phyloP scores from a whole-genome alignment of 2,113 vertebrate genomes.

The Poeciliopsis retropinna region DNA sequence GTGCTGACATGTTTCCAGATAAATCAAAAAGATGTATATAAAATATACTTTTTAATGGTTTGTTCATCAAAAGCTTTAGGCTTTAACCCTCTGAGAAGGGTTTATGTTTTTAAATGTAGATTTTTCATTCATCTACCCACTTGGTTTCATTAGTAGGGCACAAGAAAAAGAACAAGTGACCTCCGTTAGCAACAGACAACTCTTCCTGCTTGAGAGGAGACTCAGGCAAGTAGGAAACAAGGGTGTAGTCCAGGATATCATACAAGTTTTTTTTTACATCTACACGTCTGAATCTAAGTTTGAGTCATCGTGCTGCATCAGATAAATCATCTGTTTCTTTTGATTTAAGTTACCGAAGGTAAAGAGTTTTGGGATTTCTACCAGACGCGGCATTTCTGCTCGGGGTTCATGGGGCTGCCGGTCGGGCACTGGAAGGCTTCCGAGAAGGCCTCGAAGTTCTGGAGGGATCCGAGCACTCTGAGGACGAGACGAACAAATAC shows the following conservation, averaged over 20 bases:
- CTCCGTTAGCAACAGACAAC: conserved; percentile 40
- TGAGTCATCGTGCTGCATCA: conserved; percentile 11
- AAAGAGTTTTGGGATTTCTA: conserved; percentile 66
- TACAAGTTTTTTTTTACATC: neutral
- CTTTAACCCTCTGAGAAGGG: conserved; percentile 42
- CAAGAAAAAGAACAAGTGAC: conserved; percentile 35
- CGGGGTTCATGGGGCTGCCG: conserved; percentile 88
- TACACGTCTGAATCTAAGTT: conserved; percentile 18
- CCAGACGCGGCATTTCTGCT: conserved; percentile 91
- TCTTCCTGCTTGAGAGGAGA: conserved; percentile 27
- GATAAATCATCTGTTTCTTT: conserved; percentile 40
- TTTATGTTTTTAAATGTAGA: conserved; percentile 22
- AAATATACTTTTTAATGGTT: conserved; percentile 31
- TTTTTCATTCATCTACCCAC: conserved; percentile 20
- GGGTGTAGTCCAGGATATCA: conserved; percentile 3
- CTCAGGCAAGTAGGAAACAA: conserved; percentile 22
- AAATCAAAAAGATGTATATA: conserved; percentile 46
- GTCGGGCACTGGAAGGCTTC: conserved; percentile 88
- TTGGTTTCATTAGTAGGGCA: conserved; percentile 7
- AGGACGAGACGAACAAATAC: neutral
- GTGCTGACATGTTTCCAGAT: conserved; percentile 20
- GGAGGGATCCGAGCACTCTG: conserved; percentile 94
- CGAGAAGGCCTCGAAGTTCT: conserved; percentile 94
- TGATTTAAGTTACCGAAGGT: conserved; percentile 46
- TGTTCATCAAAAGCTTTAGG: conserved; percentile 35